These are phyloP conservation scores for Ispidina picta DNA, from an alignment of 2,797 vertebrate genomes.

Conservation along the genomic window DNA sequence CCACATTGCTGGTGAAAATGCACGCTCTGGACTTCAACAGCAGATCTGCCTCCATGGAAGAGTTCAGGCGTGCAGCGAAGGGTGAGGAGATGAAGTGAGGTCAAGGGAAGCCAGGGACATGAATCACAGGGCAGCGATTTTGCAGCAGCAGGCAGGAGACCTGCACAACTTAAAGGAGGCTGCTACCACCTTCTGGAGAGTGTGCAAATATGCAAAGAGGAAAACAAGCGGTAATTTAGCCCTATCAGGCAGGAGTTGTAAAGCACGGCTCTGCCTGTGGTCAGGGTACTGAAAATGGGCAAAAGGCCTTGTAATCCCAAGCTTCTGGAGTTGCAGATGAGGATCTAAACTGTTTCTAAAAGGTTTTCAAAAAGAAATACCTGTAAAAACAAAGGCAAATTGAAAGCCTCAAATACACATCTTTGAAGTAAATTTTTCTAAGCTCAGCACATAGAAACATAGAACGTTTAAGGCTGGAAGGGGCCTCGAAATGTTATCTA, in stretches of 20 bases:
- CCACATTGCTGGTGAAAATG: neutral
- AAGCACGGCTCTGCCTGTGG: fast-evolving
- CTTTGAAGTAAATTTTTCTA: neutral
- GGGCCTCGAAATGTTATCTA: too few relatives aligned
- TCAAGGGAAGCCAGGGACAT: neutral
- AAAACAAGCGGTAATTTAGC: neutral
- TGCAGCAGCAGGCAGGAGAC: neutral
- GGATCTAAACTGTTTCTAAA: neutral
- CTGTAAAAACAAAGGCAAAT: neutral
- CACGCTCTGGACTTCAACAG: neutral
- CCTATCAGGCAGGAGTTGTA: neutral
- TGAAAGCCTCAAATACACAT: neutral
- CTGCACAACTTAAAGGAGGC: neutral
- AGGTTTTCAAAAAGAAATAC: neutral
- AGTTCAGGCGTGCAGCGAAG: neutral
- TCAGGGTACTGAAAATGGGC: neutral
- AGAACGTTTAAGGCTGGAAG: too few relatives aligned
- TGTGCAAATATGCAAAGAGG: neutral
- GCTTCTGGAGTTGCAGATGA: neutral
- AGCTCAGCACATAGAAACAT: neutral
- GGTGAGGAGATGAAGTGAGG: neutral
- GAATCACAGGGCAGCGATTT: neutral
- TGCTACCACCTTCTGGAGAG: slow-evolving; percentile 63
- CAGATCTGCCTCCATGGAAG: neutral
- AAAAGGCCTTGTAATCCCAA: neutral